Evolutionary conservation across 2,888 invertebrate genomes (phyloP), one percentile per base, ranked within the genome.

Genomic region (Anthrax anthrax): DNA sequence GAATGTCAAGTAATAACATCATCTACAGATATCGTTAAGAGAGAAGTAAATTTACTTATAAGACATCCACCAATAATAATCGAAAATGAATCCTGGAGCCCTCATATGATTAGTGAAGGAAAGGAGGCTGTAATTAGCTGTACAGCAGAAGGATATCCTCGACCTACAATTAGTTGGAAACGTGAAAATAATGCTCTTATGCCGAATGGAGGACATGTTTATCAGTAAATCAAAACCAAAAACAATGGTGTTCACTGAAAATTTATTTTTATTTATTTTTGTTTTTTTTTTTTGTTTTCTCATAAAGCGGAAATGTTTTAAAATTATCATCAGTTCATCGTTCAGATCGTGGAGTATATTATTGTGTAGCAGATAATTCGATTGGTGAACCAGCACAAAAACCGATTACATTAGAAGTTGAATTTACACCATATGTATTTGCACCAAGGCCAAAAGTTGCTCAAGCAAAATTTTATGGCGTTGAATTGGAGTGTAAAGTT

Each of bases 131-230:
- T 66, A 54, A 53, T 81, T 1, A 76, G 78, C 51, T 88, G 88
- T 57, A 73, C 76, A 43, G 85, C 85, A 0, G 78, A 78, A 54
- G 88, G 88, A 1, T 86, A 81, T 60, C 88, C 88, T 0, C 75
- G 77, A 56, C 86, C 87, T 1, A 74, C 74, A 44, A 70, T 80
- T 16, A 72, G 73, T 1, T 83, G 83, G 83, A 74, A 76, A 50
- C 76, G 76, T 39, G 72, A 76, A 67, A 77, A 78, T 40, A 75
- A 83, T 51, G 73, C 72, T 10, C 60, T 68, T 13, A 60, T 69
- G 61, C 67, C 69, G 0, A 58, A 57, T 5, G 67, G 67, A 1
- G 67, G 67, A 4, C 57, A 58, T 39, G 40, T 46, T 5, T 52
- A 45, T 36, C 32, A 40, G 50, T 52, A 34, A 47, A n/a, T n/a